phyloP scores from a whole-genome alignment of 35 echinoderm and acorn worm species.

The Heliocidaris erythrogramma region DNA sequence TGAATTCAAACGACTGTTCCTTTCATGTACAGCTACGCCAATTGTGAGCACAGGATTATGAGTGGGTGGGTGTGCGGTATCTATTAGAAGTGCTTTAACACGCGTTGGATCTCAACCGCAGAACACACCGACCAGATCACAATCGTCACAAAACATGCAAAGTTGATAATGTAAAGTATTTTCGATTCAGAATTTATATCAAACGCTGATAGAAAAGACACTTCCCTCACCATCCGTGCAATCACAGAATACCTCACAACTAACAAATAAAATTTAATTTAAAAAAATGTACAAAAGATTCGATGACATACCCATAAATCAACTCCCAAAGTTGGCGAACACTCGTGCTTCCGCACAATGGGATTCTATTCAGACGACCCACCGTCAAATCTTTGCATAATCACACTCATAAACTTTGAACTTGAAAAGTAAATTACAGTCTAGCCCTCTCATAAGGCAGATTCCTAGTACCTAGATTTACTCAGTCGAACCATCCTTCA shows the following conservation, averaged over 20 bases:
- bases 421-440: conserved; percentile 12
- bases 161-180: neutral
- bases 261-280: neutral
- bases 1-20: neutral
- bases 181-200: too few species aligned
- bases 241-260: neutral
- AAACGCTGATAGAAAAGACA: too few species aligned
- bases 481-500: neutral
- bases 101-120: neutral
- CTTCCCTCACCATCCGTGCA: too few species aligned
- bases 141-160: neutral
- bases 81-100: neutral
- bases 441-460: neutral
- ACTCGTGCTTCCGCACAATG: neutral
- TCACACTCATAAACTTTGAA: neutral
- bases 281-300: neutral
- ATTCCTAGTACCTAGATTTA: neutral
- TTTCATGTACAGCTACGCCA: neutral
- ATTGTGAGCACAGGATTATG: neutral
- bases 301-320: neutral
- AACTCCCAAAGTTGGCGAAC: neutral
- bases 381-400: neutral
- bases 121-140: neutral
- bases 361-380: neutral
- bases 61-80: neutral